phyloP scores from a whole-genome alignment of 2,113 vertebrate genomes.

The Alexandromys fortis region DNA sequence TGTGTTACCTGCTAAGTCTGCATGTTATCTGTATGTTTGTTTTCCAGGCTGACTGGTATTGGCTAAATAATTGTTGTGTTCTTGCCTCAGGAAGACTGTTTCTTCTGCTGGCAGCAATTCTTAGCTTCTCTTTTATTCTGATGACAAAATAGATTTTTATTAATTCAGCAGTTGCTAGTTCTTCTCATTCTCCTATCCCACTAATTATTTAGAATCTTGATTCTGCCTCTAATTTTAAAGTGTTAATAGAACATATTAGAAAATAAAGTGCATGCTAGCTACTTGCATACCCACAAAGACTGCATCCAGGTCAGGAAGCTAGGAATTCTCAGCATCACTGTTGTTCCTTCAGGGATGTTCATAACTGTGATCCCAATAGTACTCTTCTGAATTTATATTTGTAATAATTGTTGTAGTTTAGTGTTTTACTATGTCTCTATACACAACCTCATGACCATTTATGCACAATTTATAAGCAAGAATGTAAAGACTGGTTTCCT shows the following conservation, averaged over 20 bases:
- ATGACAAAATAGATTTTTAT: not conserved
- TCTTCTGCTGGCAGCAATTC: not conserved
- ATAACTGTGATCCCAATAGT: not conserved
- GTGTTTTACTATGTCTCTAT: not conserved
- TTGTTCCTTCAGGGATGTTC: not conserved
- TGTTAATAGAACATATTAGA: not conserved
- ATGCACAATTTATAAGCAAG: not conserved
- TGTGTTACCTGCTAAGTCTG: not conserved
- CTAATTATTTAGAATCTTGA: not conserved
- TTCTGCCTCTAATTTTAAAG: not conserved
- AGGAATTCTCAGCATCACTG: not conserved
- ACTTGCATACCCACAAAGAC: not conserved
- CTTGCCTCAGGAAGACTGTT: not conserved
- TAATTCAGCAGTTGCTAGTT: not conserved
- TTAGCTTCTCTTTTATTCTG: not conserved
- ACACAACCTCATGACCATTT: not conserved
- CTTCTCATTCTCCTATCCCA: not conserved
- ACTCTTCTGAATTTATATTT: slow-evolving; percentile 29
- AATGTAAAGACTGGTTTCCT: not conserved
- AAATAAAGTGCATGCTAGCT: not conserved
- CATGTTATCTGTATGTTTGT: not conserved
- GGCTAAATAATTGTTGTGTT: not conserved
- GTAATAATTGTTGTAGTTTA: slow-evolving; percentile 42
- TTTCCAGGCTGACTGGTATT: not conserved
- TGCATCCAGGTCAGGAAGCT: not conserved